Conservation (phyloP, 2,797 vertebrate genomes). For the Halcyon smyrnensis region DNA sequence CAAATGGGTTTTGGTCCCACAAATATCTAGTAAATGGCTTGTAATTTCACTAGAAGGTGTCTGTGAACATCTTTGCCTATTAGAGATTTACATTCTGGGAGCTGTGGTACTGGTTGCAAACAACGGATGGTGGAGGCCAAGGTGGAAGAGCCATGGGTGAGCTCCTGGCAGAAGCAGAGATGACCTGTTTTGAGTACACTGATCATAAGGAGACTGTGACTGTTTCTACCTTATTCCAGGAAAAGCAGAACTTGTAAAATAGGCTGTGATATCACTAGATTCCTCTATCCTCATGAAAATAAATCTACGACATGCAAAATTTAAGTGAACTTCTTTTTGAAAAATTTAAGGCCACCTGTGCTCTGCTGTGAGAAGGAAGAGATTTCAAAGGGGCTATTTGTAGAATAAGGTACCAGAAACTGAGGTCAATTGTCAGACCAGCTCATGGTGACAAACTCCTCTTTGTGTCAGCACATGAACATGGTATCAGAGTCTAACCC, state of each 20-base stretch:
- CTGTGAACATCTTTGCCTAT: neutral
- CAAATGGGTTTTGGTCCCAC: neutral
- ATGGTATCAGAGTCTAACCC: rapidly evolving
- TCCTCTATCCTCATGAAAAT: neutral
- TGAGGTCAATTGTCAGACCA: neutral
- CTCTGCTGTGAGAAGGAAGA: neutral
- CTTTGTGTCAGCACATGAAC: neutral
- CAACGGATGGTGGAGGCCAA: neutral
- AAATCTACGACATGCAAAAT: neutral
- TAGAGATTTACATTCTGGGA: neutral
- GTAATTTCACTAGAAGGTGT: neutral
- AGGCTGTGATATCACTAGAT: neutral
- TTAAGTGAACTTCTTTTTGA: neutral
- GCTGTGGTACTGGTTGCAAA: neutral
- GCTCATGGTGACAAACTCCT: neutral
- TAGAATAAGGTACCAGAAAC: neutral
- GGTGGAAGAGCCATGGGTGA: neutral
- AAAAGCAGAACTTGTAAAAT: neutral
- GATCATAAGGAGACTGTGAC: neutral
- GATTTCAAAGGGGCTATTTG: neutral
- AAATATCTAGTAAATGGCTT: neutral
- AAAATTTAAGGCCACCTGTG: neutral
- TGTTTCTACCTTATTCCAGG: neutral
- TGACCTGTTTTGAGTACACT: neutral
- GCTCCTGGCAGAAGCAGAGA: neutral